These are phyloP conservation scores for Venustaconcha ellipsiformis DNA, from an alignment of 1,140 invertebrate species.

Conservation along the genomic window DNA sequence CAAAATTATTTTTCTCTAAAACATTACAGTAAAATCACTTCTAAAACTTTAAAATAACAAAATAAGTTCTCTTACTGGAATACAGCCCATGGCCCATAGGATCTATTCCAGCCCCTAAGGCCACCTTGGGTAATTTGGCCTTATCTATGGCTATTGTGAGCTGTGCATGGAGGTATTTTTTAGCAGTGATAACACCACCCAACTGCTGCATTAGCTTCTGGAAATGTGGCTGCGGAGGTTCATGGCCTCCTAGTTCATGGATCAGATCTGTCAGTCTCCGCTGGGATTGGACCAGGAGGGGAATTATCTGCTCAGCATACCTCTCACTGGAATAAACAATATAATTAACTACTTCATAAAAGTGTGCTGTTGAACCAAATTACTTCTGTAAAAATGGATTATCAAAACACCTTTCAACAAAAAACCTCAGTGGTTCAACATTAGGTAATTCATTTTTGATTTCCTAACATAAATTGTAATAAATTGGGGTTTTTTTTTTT, in stretches of 20 bases:
- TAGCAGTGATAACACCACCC: constrained; percentile 53
- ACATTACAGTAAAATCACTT: too few relatives aligned
- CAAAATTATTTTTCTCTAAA: too few relatives aligned
- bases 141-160: constrained; percentile 51
- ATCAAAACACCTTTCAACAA: too few relatives aligned
- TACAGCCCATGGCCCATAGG: constrained; percentile 60
- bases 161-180: constrained; percentile 59
- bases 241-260: constrained; percentile 40
- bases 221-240: constrained; percentile 61
- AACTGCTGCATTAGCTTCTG: constrained; percentile 41
- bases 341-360: too few relatives aligned
- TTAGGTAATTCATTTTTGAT: too few relatives aligned
- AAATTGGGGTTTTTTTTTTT: too few relatives aligned
- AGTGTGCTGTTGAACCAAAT: too few relatives aligned
- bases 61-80: constrained; percentile 42
- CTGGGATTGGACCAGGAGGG: constrained; percentile 67
- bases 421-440: too few relatives aligned
- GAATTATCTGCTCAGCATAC: constrained; percentile 64
- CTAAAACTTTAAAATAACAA: too few relatives aligned
- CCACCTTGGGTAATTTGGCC: constrained; percentile 31
- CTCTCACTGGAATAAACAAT: constrained; percentile 56
- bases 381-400: too few relatives aligned
- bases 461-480: too few relatives aligned
- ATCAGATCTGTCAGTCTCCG: constrained; percentile 54
- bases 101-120: constrained; percentile 60